phyloP scores from a whole-genome alignment of 2,113 vertebrate genomes.

The Saccopteryx bilineata region DNA sequence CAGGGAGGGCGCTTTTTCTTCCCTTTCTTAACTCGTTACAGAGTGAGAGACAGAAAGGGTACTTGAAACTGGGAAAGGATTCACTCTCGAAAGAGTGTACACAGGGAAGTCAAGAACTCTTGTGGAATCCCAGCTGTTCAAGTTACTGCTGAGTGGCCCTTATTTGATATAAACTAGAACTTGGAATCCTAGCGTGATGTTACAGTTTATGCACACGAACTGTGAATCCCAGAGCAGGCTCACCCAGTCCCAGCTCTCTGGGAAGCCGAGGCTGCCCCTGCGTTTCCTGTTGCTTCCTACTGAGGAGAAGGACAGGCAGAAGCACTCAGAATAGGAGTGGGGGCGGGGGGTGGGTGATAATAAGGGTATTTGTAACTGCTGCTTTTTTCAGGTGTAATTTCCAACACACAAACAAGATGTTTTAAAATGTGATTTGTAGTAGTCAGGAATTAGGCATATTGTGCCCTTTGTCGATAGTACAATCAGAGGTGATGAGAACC shows the following conservation, averaged over 20 bases:
- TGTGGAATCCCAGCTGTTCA: slow-evolving; percentile 84
- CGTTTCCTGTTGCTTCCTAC: slow-evolving; percentile 88
- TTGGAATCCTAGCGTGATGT: slow-evolving; percentile 83
- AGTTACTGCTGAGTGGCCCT: slow-evolving; percentile 87
- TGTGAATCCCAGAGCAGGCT: slow-evolving; percentile 88
- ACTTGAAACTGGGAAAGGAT: slow-evolving; percentile 86
- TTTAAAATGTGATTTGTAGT: slow-evolving; percentile 88
- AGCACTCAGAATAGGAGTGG: slow-evolving; percentile 72
- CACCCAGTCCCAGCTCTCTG: slow-evolving; percentile 85
- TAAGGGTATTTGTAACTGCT: slow-evolving; percentile 90
- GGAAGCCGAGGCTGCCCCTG: slow-evolving; percentile 87
- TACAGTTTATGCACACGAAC: slow-evolving; percentile 87
- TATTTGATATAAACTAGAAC: slow-evolving; percentile 80
- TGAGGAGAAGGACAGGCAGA: slow-evolving; percentile 86
- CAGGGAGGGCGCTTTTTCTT: slow-evolving; percentile 63
- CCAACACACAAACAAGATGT: slow-evolving; percentile 83
- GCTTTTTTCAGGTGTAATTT: slow-evolving; percentile 93
- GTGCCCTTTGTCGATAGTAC: slow-evolving; percentile 86
- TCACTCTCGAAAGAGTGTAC: slow-evolving; percentile 88
- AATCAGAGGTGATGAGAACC: slow-evolving; percentile 87
- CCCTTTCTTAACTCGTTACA: slow-evolving; percentile 72
- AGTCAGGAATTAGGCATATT: slow-evolving; percentile 85
- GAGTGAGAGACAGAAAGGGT: slow-evolving; percentile 84
- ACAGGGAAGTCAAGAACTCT: slow-evolving; percentile 83
- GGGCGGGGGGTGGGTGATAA: neutral